Evolutionary conservation across 2,888 invertebrate genomes (phyloP), one percentile per base, ranked within the genome.

Genomic region (Agrypnus murinus): DNA sequence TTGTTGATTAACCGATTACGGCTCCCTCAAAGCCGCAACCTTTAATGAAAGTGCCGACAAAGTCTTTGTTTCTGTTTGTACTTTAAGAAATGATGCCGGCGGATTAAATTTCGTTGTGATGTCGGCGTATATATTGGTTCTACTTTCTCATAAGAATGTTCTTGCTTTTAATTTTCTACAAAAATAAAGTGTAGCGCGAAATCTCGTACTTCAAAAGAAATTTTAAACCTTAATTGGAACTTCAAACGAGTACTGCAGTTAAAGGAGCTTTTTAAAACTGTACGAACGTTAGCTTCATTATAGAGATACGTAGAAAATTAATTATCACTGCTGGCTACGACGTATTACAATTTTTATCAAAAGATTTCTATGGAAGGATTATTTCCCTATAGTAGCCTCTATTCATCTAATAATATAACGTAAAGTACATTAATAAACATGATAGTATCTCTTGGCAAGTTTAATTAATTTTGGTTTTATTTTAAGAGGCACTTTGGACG

Each of bases 1-100:
- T 66, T 66, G 66, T 66, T 59, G 66, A 66, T 66, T 66, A 66
- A 66, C 66, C 66, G 66, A 66, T 66, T 66, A 66, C 45, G 34
- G 59, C 10, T 25, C 58, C 59, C 58, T 58, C 45, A 36, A 38
- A 66, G 43, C 45, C 57, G 36, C 58, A 58, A 59, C 46, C 66
- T 66, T 58, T 66, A 66, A 66, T 66, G 66, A 66, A 58, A 34
- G 48, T 31, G 48, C 57, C 57, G 48, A 57, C 58, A 66, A 66
- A 66, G 58, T 58, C 66, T 57, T 66, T 57, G 45, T 65, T 65
- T 58, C 59, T 48, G 48, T 58, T 58, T 65, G 43, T 40, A 43
- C 55, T 32, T 32, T 32, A 65, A 57, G 65, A 65, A 57, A 43
- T 65, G 43, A 55, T 64, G 64, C 46, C 46, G 53, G 38, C 43